Evolutionary conservation across 1,140 invertebrate species (phyloP).

Genomic region (Aphelinus atriplicis): DNA sequence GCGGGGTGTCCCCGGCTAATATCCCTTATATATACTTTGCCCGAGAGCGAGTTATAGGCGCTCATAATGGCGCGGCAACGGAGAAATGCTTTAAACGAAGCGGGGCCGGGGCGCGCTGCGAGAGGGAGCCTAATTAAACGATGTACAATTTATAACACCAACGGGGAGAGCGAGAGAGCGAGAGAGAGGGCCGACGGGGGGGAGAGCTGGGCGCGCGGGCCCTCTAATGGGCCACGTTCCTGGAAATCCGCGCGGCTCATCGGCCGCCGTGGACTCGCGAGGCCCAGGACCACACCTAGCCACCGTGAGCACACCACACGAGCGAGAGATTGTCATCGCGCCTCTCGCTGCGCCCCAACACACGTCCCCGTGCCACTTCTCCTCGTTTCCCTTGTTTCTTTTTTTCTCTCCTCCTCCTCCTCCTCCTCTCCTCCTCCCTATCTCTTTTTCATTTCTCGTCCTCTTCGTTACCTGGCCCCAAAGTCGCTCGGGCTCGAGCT

Average conservation of each 20-base stretch:
- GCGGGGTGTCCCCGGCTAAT: not conserved
- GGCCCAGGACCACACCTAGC: conserved; percentile 64
- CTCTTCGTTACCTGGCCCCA: not conserved
- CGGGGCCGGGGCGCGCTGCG: conserved; percentile 16
- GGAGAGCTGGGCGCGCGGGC: conserved; percentile 43
- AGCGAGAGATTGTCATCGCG: conserved; percentile 52
- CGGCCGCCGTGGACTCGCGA: conserved; percentile 27
- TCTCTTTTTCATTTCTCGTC: not conserved
- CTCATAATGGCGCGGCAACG: too few relatives aligned
- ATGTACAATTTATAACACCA: conserved; percentile 69
- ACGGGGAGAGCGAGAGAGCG: conserved; percentile 63
- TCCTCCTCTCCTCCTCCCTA: not conserved
- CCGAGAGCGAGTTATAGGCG: not conserved
- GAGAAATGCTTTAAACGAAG: not conserved
- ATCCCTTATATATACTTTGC: not conserved
- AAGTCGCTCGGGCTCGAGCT: not conserved
- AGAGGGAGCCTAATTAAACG: conserved; percentile 65
- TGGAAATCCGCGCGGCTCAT: conserved; percentile 59
- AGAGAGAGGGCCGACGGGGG: conserved; percentile 62
- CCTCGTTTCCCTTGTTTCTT: not conserved
- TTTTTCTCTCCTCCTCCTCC: conserved; percentile 1
- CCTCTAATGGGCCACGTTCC: conserved; percentile 66
- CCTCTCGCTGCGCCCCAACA: not conserved
- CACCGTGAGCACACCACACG: not conserved
- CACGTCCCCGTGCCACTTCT: not conserved